Percentiles rank a stretch among this genome's conserved stretches.
phyloP scores from a whole-genome alignment of 2,888 invertebrate species.

The Liopterus haemorrhoidalis region DNA sequence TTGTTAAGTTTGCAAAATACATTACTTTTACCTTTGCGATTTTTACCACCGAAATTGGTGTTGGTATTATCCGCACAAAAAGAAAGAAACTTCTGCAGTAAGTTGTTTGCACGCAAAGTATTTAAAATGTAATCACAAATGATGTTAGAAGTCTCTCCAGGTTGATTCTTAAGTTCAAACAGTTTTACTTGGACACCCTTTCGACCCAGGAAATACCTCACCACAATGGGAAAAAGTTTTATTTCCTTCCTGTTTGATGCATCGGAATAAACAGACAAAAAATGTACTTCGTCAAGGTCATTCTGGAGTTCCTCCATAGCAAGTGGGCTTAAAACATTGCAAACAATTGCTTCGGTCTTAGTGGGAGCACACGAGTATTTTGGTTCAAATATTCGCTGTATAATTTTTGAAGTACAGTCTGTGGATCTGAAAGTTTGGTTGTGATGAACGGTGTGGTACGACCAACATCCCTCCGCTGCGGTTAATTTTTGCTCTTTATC shows the following conservation, averaged over 20 bases:
- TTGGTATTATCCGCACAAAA: constrained; percentile 32
- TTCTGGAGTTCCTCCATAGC: constrained; percentile 15
- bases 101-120: constrained; percentile 36
- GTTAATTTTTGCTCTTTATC: constrained; percentile 30
- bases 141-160: constrained; percentile 34
- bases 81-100: constrained; percentile 30
- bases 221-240: constrained; percentile 36
- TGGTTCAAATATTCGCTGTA: constrained; percentile 26
- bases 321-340: constrained; percentile 22
- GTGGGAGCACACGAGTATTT: constrained; percentile 27
- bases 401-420: constrained; percentile 30
- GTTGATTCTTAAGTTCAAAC: constrained; percentile 28
- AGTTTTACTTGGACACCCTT: constrained; percentile 31
- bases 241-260: constrained; percentile 37
- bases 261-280: constrained; percentile 19
- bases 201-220: constrained; percentile 31
- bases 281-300: constrained; percentile 17
- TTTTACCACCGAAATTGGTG: constrained; percentile 33
- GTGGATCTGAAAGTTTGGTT: constrained; percentile 32
- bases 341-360: constrained; percentile 25
- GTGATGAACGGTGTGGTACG: constrained; percentile 33
- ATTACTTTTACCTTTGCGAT: constrained; percentile 32
- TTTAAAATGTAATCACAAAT: constrained; percentile 31
- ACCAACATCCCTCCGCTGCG: constrained; percentile 29
- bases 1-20: constrained; percentile 32